Percentiles rank a stretch among this genome's conserved stretches.
Conservation (phyloP, 2,797 vertebrate species). For the Tokudaia muenninki region DNA sequence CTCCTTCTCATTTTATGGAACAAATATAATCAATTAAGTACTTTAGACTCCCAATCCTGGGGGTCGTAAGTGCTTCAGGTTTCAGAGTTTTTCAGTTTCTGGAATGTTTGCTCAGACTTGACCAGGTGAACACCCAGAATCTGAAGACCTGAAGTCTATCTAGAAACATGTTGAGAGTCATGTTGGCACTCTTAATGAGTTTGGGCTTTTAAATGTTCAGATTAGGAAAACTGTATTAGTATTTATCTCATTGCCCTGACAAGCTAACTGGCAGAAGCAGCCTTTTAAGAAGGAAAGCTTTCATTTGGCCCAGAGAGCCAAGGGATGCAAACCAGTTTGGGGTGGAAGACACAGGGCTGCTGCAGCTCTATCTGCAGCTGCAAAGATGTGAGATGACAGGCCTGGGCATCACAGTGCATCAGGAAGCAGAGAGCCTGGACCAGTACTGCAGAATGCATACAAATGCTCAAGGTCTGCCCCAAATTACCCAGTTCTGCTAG, state of each 20-base stretch:
- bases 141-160: background rate
- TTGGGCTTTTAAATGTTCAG: background rate
- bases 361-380: background rate
- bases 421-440: background rate
- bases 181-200: background rate
- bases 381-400: background rate
- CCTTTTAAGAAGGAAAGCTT: background rate
- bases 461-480: background rate
- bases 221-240: no score
- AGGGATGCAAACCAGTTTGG: background rate
- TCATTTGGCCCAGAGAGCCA: background rate
- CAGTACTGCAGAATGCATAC: background rate
- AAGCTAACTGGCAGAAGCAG: background rate
- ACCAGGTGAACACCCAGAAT: background rate
- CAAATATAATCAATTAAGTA: background rate
- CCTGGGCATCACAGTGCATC: background rate
- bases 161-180: background rate
- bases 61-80: background rate
- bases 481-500: background rate
- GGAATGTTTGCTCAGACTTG: background rate
- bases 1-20: background rate
- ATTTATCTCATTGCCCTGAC: background rate
- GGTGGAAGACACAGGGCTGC: background rate
- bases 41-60: background rate
- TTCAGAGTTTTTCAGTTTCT: constrained; percentile 16